Percentiles rank a stretch among this genome's conserved stretches.
Evolutionary conservation across 2,113 vertebrate species (phyloP).

Genomic region (Otus sunia): DNA sequence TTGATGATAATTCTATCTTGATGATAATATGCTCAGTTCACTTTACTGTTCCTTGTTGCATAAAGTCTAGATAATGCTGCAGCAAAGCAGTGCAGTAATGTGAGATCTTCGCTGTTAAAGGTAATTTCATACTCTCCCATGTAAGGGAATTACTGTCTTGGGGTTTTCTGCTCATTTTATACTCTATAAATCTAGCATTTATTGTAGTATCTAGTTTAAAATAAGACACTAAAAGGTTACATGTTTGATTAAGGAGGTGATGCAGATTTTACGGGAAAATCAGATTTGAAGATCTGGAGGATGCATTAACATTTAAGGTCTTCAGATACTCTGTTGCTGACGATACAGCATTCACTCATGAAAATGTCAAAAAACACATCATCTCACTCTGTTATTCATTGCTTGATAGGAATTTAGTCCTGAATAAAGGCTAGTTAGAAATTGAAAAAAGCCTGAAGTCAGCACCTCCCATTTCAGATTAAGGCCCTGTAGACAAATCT

Average conservation of each 20-base stretch:
- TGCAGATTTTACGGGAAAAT: background rate
- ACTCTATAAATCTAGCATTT: background rate
- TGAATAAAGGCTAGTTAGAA: background rate
- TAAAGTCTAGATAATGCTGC: background rate
- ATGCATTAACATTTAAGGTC: conserved; percentile 2
- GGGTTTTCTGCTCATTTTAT: background rate
- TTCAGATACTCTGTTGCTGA: background rate
- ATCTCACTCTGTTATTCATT: background rate
- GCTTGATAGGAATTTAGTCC: background rate
- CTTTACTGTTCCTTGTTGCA: background rate
- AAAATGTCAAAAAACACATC: conserved; percentile 4
- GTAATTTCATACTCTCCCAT: background rate
- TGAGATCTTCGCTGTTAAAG: background rate
- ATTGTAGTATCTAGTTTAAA: background rate
- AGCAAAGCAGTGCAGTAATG: background rate
- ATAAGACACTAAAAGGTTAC: background rate
- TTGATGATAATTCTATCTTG: background rate
- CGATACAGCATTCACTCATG: background rate
- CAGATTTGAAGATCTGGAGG: background rate
- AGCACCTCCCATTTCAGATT: background rate
- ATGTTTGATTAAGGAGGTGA: conserved; percentile 18
- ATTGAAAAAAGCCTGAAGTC: background rate
- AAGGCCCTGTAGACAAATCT: background rate
- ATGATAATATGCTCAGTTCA: background rate
- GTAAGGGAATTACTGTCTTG: background rate